These are phyloP conservation scores for Ricordea florida DNA, from an alignment of 92 coral and sea anemone genomes.

Conservation along the genomic window DNA sequence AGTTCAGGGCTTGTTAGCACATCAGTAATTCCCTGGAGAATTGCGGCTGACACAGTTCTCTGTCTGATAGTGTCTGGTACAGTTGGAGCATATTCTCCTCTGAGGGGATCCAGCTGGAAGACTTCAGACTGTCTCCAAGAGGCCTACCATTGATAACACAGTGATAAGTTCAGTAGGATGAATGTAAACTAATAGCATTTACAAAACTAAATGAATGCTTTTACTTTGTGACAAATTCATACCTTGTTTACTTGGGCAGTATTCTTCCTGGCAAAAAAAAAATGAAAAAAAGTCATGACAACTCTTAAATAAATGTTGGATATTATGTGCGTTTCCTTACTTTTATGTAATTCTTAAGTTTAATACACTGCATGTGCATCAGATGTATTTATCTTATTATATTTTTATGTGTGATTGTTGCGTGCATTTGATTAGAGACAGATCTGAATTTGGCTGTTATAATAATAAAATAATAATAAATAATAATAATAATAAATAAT, in stretches of 20 bases:
- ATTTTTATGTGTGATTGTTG: too few species aligned
- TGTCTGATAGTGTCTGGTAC: conserved; percentile 41
- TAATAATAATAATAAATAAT: too few species aligned
- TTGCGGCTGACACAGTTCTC: conserved; percentile 41
- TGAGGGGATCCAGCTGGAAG: conserved; percentile 61
- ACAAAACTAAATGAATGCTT: neutral
- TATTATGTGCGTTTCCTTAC: too few species aligned
- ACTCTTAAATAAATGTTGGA: too few species aligned
- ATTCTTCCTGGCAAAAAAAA: conserved; percentile 38
- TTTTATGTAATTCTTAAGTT: too few species aligned
- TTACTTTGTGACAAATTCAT: neutral
- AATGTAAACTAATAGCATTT: neutral
- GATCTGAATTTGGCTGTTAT: too few species aligned
- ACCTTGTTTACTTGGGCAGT: conserved; percentile 4
- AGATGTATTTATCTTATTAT: too few species aligned
- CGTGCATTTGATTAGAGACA: too few species aligned
- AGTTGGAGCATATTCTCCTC: conserved; percentile 37
- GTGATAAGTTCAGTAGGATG: neutral
- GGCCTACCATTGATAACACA: neutral
- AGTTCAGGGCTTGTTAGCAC: conserved; percentile 61
- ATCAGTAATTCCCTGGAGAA: conserved; percentile 58
- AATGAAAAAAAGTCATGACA: neutral
- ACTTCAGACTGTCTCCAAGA: conserved; percentile 26
- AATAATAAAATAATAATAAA: too few species aligned
- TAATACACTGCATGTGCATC: too few species aligned